Percentiles rank a stretch among this genome's conserved stretches.
phyloP scores from a whole-genome alignment of 2,113 vertebrate species.

The Climacteris rufus region DNA sequence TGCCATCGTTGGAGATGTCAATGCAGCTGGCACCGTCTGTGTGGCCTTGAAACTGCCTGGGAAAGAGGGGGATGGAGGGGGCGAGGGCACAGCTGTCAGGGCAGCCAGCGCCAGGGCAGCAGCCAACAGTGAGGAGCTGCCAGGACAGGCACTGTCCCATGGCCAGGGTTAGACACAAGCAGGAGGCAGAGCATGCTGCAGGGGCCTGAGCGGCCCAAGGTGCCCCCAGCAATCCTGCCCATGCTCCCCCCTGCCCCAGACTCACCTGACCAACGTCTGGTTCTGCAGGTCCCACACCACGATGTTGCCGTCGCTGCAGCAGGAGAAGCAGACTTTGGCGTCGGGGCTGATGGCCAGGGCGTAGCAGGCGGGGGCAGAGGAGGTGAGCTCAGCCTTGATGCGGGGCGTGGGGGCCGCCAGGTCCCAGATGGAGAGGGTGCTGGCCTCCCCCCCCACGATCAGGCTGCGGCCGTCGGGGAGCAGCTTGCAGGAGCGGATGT shows the following conservation, averaged over 20 bases:
- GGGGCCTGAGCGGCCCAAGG: rapidly evolving
- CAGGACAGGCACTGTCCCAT: background rate
- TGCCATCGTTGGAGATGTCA: slow-evolving; percentile 70
- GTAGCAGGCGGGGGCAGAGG: slow-evolving; percentile 83
- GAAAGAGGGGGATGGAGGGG: background rate
- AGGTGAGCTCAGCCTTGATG: slow-evolving; percentile 85
- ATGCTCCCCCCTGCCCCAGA: background rate
- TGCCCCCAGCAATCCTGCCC: background rate
- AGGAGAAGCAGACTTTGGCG: slow-evolving; percentile 89
- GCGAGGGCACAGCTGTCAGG: background rate
- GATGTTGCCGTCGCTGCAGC: slow-evolving; percentile 87
- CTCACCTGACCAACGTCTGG: slow-evolving; percentile 78
- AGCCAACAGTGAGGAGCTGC: background rate
- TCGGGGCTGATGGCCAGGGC: slow-evolving; percentile 86
- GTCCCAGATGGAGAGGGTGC: slow-evolving; percentile 82
- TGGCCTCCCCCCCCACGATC: slow-evolving; percentile 81
- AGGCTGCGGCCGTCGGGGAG: slow-evolving; percentile 80
- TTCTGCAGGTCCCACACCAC: slow-evolving; percentile 85
- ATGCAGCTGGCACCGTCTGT: slow-evolving; percentile 79
- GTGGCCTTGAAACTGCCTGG: slow-evolving; percentile 79
- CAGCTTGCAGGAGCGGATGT: slow-evolving; percentile 82
- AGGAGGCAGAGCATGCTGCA: background rate
- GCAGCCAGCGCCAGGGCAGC: background rate
- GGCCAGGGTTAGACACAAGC: background rate
- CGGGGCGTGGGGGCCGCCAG: slow-evolving; percentile 80